These are phyloP conservation scores for Phyllopteryx taeniolatus DNA, from an alignment of 2,113 vertebrate species.

Conservation along the genomic window DNA sequence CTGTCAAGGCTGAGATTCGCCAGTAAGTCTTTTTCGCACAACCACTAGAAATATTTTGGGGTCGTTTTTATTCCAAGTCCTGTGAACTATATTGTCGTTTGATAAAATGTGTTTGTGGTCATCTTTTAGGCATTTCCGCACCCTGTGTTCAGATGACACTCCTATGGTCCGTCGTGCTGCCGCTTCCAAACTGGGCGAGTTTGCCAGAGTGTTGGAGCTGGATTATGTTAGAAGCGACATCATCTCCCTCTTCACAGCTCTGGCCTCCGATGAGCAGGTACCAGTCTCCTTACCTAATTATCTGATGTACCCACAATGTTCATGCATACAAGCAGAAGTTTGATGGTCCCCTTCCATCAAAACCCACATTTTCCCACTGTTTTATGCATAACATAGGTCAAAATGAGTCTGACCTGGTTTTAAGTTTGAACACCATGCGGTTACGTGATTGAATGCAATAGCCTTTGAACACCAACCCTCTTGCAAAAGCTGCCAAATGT, in stretches of 20 bases:
- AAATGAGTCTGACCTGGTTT: no score
- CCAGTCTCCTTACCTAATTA: background rate
- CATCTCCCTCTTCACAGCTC: constrained; percentile 85
- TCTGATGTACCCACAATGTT: no score
- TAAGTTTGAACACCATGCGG: no score
- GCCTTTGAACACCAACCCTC: no score
- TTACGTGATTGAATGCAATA: no score
- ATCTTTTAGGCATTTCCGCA: constrained; percentile 80
- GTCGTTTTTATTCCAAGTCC: background rate
- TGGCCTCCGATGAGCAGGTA: constrained; percentile 91
- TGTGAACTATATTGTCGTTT: background rate
- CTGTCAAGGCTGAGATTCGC: constrained; percentile 85
- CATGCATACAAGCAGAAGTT: no score
- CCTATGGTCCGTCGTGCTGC: constrained; percentile 90
- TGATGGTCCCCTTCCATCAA: no score
- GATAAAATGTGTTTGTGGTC: background rate
- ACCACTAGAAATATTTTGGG: background rate
- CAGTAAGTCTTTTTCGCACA: constrained; percentile 75
- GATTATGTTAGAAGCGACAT: constrained; percentile 90
- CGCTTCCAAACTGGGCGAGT: constrained; percentile 88
- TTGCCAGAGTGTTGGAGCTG: constrained; percentile 89
- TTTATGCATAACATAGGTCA: no score
- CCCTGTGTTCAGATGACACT: constrained; percentile 87
- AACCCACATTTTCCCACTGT: no score
- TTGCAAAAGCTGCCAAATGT: no score